These are phyloP conservation scores for Brachirus orientalis DNA, from an alignment of 2,113 vertebrate genomes.

Conservation along the genomic window DNA sequence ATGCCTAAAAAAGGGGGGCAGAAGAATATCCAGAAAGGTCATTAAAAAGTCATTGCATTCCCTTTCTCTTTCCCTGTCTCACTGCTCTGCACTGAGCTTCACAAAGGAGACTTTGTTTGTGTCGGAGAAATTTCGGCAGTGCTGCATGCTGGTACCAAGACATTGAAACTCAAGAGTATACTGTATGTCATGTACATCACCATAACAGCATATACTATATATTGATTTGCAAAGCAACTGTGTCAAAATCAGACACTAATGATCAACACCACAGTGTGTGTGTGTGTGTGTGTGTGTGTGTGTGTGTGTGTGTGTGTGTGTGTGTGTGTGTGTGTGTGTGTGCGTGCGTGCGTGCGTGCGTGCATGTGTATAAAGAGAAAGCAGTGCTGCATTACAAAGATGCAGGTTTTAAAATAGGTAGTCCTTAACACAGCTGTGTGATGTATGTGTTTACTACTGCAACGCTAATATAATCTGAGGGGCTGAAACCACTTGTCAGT, in stretches of 20 bases:
- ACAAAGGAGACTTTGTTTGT: slow-evolving; percentile 9
- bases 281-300: background rate
- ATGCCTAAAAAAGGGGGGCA: slow-evolving; percentile 16
- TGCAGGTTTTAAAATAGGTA: slow-evolving; percentile 8
- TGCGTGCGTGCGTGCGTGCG: background rate
- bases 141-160: background rate
- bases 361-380: background rate
- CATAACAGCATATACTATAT: background rate
- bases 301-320: background rate
- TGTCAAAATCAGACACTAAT: slow-evolving; percentile 24
- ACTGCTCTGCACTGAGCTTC: slow-evolving; percentile 8
- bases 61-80: background rate
- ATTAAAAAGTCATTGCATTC: slow-evolving; percentile 26
- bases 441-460: slow-evolving; percentile 40
- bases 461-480: slow-evolving; percentile 26
- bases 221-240: background rate
- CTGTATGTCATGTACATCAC: background rate
- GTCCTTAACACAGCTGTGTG: slow-evolving; percentile 37
- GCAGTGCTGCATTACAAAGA: slow-evolving; percentile 2
- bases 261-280: slow-evolving; percentile 6
- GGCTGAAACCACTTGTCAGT: slow-evolving; percentile 6
- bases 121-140: slow-evolving; percentile 15
- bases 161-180: background rate
- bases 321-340: background rate
- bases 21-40: slow-evolving; percentile 30